A percentile compares a stretch with the other conserved stretches of the same genome.
Conservation (phyloP, 2,888 invertebrate genomes). For the Eupeodes latifasciatus region DNA sequence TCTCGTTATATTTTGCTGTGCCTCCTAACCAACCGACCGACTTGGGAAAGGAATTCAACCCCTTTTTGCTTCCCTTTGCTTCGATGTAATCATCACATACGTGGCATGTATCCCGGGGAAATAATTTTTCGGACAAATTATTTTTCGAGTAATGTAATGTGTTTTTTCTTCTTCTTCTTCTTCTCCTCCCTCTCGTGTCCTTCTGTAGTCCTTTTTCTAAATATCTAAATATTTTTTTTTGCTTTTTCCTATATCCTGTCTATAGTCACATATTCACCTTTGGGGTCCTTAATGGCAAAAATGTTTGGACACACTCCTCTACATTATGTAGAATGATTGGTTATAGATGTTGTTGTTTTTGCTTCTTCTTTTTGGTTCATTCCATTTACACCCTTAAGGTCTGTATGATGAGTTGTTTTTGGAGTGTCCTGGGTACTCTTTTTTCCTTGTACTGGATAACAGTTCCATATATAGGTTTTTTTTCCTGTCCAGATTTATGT, state of each 20-base stretch:
- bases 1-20: background rate
- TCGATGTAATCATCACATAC: slow-evolving; percentile 49
- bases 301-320: slow-evolving; percentile 58
- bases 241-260: background rate
- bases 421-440: slow-evolving; percentile 17
- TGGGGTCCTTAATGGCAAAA: slow-evolving; percentile 56
- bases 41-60: background rate
- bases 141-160: slow-evolving; percentile 44
- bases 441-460: slow-evolving; percentile 13
- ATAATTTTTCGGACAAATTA: slow-evolving; percentile 64
- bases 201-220: background rate
- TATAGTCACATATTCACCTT: slow-evolving; percentile 2
- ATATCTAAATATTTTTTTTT: slow-evolving; percentile 20
- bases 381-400: slow-evolving; percentile 56
- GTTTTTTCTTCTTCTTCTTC: slow-evolving; percentile 1
- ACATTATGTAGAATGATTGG: slow-evolving; percentile 13
- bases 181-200: background rate
- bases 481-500: slow-evolving; percentile 42
- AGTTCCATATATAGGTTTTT: background rate
- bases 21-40: too few relatives aligned
- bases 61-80: background rate
- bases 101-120: slow-evolving; percentile 56
- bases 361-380: slow-evolving; percentile 19
- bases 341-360: background rate
- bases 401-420: slow-evolving; percentile 46